Conservation (phyloP, 2,113 vertebrate genomes). For the Chaenocephalus aceratus region DNA sequence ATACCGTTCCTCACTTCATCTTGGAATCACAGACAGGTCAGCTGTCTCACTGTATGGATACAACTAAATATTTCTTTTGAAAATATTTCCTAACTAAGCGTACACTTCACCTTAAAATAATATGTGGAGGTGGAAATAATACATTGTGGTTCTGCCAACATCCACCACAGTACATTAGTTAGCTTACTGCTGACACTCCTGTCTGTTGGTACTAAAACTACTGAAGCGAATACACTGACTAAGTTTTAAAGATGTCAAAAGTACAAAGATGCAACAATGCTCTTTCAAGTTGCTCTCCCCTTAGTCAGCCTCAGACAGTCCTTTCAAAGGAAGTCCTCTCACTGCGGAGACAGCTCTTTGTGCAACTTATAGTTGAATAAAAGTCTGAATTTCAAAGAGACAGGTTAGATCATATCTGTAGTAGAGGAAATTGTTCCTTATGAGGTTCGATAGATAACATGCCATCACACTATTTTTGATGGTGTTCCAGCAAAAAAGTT, state of each 20-base stretch:
- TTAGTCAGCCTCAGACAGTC: conserved; percentile 26
- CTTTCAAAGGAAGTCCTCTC: conserved; percentile 30
- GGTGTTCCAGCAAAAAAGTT: background rate
- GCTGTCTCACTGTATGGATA: too few species aligned
- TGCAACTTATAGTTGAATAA: conserved; percentile 6
- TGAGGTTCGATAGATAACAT: background rate
- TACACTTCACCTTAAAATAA: too few species aligned
- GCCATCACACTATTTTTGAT: background rate
- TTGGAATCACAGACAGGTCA: too few species aligned
- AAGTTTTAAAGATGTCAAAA: background rate
- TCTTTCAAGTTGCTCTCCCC: conserved; percentile 4
- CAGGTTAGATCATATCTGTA: conserved; percentile 10
- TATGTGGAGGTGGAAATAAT: too few species aligned
- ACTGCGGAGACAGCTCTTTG: conserved; percentile 22
- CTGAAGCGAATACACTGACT: too few species aligned
- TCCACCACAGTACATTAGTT: too few species aligned
- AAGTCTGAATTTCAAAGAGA: conserved; percentile 34
- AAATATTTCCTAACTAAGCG: too few species aligned
- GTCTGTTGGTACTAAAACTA: too few species aligned
- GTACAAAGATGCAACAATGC: background rate
- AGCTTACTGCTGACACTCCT: too few species aligned
- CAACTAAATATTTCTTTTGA: too few species aligned
- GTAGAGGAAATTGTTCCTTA: background rate
- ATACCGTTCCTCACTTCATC: too few species aligned
- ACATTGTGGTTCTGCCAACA: too few species aligned